These are phyloP conservation scores for Gambusia holbrooki DNA, from an alignment of 2,113 vertebrate species.

Conservation along the genomic window DNA sequence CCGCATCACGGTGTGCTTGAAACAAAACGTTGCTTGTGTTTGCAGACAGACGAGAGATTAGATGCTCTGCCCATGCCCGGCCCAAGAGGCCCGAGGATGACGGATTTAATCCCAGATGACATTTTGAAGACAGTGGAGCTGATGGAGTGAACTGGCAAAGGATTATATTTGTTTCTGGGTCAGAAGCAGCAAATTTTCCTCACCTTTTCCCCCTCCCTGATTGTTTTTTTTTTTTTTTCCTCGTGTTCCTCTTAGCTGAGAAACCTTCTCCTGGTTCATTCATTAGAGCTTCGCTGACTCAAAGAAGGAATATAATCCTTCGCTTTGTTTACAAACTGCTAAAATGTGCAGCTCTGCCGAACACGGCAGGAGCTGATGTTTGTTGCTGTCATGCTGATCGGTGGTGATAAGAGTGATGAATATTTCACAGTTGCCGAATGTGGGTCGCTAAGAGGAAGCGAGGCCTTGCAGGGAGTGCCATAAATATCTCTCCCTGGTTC, in stretches of 20 bases:
- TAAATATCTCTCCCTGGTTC: constrained; percentile 66
- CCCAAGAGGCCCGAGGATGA: constrained; percentile 26
- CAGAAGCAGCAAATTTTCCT: neutral
- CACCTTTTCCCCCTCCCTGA: constrained; percentile 3
- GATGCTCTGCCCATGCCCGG: constrained; percentile 24
- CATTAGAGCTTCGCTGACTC: constrained; percentile 11
- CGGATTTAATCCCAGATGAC: constrained; percentile 60
- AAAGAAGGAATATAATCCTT: constrained; percentile 14
- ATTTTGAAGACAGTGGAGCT: constrained; percentile 41
- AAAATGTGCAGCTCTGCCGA: constrained; percentile 9
- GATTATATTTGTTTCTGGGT: constrained; percentile 28
- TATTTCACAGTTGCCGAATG: constrained; percentile 60
- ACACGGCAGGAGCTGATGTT: constrained; percentile 30
- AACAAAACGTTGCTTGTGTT: constrained; percentile 6
- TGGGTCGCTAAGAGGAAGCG: constrained; percentile 63
- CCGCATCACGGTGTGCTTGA: constrained; percentile 26
- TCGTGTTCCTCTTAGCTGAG: neutral
- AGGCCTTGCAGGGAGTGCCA: constrained; percentile 59
- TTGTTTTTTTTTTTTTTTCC: neutral
- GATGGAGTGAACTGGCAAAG: constrained; percentile 13
- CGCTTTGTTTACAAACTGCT: constrained; percentile 20
- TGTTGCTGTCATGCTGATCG: constrained; percentile 37
- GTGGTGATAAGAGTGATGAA: constrained; percentile 45
- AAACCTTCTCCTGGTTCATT: constrained; percentile 27
- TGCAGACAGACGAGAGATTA: constrained; percentile 36